These are phyloP conservation scores for Scytalopus superciliaris DNA, from an alignment of 2,113 vertebrate genomes.

Conservation along the genomic window DNA sequence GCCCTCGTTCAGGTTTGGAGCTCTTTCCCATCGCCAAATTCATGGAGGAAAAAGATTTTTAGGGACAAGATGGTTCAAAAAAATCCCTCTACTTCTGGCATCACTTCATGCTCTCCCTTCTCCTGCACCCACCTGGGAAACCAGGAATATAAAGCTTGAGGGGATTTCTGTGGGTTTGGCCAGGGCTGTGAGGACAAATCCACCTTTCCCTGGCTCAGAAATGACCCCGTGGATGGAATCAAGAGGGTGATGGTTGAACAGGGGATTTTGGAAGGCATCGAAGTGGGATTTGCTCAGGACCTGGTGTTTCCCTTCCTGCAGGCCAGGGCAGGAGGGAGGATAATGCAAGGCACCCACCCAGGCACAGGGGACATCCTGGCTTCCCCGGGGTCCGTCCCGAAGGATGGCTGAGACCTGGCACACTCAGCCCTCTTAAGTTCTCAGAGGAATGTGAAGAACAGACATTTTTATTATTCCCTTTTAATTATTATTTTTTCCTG, in stretches of 20 bases:
- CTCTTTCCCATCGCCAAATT: not conserved
- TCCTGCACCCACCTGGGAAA: not conserved
- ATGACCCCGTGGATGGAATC: not conserved
- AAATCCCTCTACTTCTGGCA: not conserved
- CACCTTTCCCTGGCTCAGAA: not conserved
- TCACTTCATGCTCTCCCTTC: not conserved
- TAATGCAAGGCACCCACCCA: not conserved
- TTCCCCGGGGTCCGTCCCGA: fast-evolving
- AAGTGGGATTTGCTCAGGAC: no score
- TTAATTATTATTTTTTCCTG: not conserved
- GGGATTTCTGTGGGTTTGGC: not conserved
- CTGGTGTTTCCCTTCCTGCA: not conserved
- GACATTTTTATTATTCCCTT: not conserved
- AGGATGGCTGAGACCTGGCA: not conserved
- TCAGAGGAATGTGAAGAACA: not conserved
- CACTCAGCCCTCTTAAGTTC: not conserved
- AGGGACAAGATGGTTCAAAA: not conserved
- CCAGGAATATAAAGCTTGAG: not conserved
- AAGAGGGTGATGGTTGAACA: not conserved
- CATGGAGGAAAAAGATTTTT: not conserved
- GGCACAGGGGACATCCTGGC: not conserved
- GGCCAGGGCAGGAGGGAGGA: not conserved
- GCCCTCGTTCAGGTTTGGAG: fast-evolving
- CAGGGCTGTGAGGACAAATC: not conserved
- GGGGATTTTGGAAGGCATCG: not conserved